Percentiles rank a stretch among this genome's conserved stretches.
These are phyloP conservation scores for Campylomormyrus numenius DNA, from an alignment of 2,113 vertebrate genomes.

Conservation along the genomic window DNA sequence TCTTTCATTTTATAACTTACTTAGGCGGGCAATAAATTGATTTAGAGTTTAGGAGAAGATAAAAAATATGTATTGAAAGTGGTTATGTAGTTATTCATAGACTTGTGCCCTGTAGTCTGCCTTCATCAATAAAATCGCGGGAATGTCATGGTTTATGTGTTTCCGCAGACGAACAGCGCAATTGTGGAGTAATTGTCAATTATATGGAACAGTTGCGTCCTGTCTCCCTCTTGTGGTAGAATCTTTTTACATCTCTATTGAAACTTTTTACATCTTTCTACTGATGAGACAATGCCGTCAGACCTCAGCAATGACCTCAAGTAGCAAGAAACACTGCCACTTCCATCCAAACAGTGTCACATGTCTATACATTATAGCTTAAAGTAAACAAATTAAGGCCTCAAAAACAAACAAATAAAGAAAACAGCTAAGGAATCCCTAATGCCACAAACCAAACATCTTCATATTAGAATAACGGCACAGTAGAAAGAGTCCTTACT, in stretches of 20 bases:
- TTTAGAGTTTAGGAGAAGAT: neutral
- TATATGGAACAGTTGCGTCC: neutral
- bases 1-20: neutral
- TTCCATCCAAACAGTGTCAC: neutral
- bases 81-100: neutral
- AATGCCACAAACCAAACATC: neutral
- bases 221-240: neutral
- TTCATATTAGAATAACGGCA: neutral
- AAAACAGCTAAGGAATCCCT: neutral
- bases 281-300: neutral
- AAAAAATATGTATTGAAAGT: neutral
- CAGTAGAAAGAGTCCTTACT: neutral
- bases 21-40: neutral
- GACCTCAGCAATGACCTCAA: neutral
- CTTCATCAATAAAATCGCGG: neutral
- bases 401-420: neutral
- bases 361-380: neutral
- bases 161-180: neutral
- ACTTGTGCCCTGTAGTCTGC: neutral
- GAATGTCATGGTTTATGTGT: neutral
- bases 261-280: neutral
- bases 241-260: neutral
- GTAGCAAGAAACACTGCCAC: neutral
- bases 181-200: neutral
- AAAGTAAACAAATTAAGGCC: neutral